Base-by-base conservation (phyloP, 2,888 invertebrate species). In the Beris chalybata region DNA sequence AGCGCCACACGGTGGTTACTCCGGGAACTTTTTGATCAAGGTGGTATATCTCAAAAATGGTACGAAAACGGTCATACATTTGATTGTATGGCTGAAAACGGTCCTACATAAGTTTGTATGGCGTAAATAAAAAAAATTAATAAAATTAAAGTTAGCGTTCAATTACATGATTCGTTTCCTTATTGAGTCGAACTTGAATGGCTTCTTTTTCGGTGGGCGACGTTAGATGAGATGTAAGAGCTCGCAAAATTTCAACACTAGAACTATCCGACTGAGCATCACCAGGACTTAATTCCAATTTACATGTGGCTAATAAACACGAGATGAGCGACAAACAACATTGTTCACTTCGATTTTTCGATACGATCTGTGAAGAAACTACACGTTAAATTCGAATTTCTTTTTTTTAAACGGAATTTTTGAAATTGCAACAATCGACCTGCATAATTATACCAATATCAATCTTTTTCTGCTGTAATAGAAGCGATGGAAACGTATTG, bases 401-500 rank as follows among this genome's bases (percentile, higher is more conserved):
- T 53, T 53, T 30, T 53, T 9, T 22, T 22, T 4, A 29, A 22
- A 22, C 3, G 5, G 5, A 22, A 29, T 53, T 3, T 53, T 22
- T 53, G 22, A 22, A 22, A 29, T 53, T 58, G 11, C 1, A 9
- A 13, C 5, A 15, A 44, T 74, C 73, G 76, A 89, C 89, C 84
- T 92, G 91, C 30, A 93, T 82, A 68, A 93, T 84, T 77, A 86
- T 86, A 0, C 89, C 88, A 57, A 91, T 84, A 4, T 92, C 89
- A 31, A 93, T 84, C 71, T 87, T 86, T 76, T 89, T 87, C 13
- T 89, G 83, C 59, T 89, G 88, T 73, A 89, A 86, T 48, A 90
- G 81, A 59, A 90, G 82, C 65, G 84, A 84, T 0, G 93, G 90
- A 74, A 89, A 91, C 12, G 90, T 89, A 74, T 92, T 92, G 73